Conservation (phyloP, 2,888 invertebrate genomes). For the Nematopogon swammerdamellus region DNA sequence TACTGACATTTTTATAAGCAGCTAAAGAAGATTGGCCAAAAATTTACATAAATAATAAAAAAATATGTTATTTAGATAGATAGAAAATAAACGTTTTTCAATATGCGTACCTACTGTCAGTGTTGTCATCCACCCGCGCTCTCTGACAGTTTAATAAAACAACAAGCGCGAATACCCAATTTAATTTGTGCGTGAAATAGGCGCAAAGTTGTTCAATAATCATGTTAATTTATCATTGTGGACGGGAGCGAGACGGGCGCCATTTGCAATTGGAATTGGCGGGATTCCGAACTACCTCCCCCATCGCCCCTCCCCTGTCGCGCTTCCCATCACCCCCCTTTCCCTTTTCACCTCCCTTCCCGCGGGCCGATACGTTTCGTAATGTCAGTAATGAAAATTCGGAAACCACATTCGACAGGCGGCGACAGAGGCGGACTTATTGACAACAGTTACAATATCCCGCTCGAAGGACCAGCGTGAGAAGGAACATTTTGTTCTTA, state of each 20-base stretch:
- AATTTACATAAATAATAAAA: no score
- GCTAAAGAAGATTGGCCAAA: no score
- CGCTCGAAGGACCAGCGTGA: no score
- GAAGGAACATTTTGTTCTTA: background rate
- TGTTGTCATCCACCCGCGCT: no score
- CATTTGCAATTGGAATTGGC: constrained; percentile 12
- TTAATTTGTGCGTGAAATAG: background rate
- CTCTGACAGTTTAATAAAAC: no score
- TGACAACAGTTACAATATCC: no score
- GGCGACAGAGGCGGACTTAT: constrained; percentile 6
- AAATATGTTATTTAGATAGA: no score
- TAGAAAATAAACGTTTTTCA: no score
- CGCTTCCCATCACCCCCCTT: constrained; percentile 3
- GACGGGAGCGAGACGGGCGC: constrained; percentile 3
- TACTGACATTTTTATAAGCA: no score
- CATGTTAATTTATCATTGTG: constrained; percentile 42
- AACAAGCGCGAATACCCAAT: background rate
- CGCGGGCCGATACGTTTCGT: constrained; percentile 1
- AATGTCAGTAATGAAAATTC: constrained; percentile 10
- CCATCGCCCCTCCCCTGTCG: background rate
- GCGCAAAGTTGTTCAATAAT: constrained; percentile 22
- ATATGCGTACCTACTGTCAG: no score
- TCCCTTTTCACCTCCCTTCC: no score
- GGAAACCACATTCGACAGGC: constrained; percentile 10
- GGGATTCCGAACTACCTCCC: constrained; percentile 9